Percentiles rank a stretch among this genome's conserved stretches.
Evolutionary conservation across 2,888 invertebrate genomes (phyloP).

Genomic region (Agrilus mali): DNA sequence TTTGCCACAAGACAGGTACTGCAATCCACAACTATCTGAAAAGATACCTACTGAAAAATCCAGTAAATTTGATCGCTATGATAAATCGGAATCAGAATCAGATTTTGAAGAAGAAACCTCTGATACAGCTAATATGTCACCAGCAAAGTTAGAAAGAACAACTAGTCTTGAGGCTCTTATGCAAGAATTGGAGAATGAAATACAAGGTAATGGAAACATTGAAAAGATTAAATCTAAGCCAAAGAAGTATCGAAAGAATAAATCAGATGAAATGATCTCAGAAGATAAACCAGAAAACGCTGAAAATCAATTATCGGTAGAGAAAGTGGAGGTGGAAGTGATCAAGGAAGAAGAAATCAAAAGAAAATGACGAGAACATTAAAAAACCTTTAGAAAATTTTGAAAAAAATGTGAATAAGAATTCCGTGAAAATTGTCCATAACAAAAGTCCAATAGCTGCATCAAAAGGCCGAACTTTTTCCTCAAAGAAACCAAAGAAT

Average conservation of each 20-base stretch:
- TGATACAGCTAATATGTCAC: constrained; percentile 26
- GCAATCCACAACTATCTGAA: constrained; percentile 13
- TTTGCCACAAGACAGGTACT: constrained; percentile 28
- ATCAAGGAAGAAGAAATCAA: constrained; percentile 3
- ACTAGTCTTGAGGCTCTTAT: constrained; percentile 40
- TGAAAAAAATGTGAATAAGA: neutral
- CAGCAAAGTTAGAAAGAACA: constrained; percentile 33
- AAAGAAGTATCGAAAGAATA: constrained; percentile 9
- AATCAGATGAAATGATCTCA: constrained; percentile 12
- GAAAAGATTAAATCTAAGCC: constrained; percentile 12
- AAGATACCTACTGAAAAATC: constrained; percentile 14
- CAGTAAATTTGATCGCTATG: constrained; percentile 39
- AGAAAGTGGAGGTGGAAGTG: constrained; percentile 9
- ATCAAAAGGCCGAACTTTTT: too few species aligned
- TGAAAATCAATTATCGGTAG: constrained; percentile 12
- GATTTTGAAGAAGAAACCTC: constrained; percentile 22
- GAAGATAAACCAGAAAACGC: constrained; percentile 15
- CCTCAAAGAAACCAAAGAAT: too few species aligned
- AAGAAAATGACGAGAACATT: constrained; percentile 3
- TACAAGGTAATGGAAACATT: constrained; percentile 23
- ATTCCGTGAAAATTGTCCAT: too few species aligned
- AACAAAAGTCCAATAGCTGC: too few species aligned
- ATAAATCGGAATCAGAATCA: constrained; percentile 30
- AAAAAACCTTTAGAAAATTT: neutral
- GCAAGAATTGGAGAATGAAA: constrained; percentile 40